Evolutionary conservation across 2,797 vertebrate genomes (phyloP).

Genomic region (Taeniopygia guttata): DNA sequence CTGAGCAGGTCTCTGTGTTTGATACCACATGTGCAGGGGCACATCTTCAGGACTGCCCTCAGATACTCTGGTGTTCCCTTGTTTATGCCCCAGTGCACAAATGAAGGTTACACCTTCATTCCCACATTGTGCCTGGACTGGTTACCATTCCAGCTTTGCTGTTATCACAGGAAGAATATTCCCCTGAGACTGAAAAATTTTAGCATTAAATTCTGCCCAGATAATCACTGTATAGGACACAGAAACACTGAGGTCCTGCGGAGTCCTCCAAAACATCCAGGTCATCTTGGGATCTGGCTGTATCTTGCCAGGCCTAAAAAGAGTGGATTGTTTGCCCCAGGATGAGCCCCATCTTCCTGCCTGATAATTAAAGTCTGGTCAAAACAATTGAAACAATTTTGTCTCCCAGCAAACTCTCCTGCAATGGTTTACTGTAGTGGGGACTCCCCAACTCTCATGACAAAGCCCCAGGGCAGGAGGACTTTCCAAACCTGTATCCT

Average conservation of each 20-base stretch:
- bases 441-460: background rate
- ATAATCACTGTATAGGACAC: background rate
- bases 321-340: background rate
- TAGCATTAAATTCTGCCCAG: background rate
- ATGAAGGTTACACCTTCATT: background rate
- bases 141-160: background rate
- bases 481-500: background rate
- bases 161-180: background rate
- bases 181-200: background rate
- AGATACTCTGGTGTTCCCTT: background rate
- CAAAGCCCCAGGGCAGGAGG: background rate
- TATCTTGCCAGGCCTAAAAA: background rate
- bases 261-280: background rate
- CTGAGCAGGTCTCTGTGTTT: background rate
- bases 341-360: background rate
- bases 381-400: background rate
- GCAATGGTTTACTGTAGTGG: rapidly evolving
- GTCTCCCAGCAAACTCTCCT: background rate
- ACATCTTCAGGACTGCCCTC: background rate
- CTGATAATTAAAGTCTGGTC: background rate
- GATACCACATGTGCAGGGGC: background rate
- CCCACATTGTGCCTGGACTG: background rate
- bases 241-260: background rate
- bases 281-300: background rate
- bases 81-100: background rate